Base-by-base conservation (phyloP, 2,797 vertebrate genomes). In the Mus caroli region DNA sequence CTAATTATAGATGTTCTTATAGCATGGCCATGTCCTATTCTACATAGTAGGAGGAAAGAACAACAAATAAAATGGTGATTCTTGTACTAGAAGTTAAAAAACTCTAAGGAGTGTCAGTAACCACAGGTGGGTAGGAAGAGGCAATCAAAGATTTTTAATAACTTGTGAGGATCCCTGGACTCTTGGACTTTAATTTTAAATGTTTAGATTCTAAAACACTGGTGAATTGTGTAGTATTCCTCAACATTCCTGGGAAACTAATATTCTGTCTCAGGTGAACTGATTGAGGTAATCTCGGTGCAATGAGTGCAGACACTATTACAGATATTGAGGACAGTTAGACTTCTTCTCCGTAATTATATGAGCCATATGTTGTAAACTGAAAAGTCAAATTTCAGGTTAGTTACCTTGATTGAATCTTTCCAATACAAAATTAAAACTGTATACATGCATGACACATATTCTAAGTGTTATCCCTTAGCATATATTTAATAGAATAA, bases 381-480 rank as follows among this genome's bases (percentile, higher is more conserved):
- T 76, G 6, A 20, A 50, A 8, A 56, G 0, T 78, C 71, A 69
- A 19, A 64, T 75, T 87, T 83, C 62, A 86, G 13, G 13, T 62
- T 83, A 94, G 2, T 31, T 90, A 60, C 78, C 62, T 6, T 56
- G 40, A 71, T 84, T 92, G 43, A 1, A 0, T 86, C 1, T 60
- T 92, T 58, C 0, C 17, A 60, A 0, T 40, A 17, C 1, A 90
- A 84, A 88, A 87, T 0, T 31, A 60, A 92, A 92, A 52, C 9
- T 40, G 12, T 46, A 14, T 3, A 10, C 90, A 86, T n/a, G 86
- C n/a, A 58, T 76, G 67, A 31, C 43, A 3, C 6, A 28, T 58
- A 64, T 80, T 82, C 76, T 78, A 54, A 83, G 73, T 90, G 54
- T 79, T 85, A 85, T 31, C 6, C 69, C 46, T 67, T 28, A 6